A percentile compares a stretch with the other conserved stretches of the same genome.
Evolutionary conservation across 2,888 invertebrate genomes (phyloP).

Genomic region (Metacarcinus magister): DNA sequence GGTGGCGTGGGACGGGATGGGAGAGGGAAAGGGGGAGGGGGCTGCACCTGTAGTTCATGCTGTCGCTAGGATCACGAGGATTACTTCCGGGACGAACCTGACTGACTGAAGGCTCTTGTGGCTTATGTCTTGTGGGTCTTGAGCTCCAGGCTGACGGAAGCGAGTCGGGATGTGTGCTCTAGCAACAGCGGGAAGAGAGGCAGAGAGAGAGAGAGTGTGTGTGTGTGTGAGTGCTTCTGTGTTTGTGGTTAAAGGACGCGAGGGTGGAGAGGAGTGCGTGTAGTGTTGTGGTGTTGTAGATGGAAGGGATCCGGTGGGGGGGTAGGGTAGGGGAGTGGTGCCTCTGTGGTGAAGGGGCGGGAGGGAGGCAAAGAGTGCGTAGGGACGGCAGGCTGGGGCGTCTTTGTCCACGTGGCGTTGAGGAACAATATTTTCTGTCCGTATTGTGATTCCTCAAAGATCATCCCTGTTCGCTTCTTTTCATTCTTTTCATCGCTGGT

Average conservation of each 20-base stretch:
- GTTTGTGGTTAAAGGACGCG: not conserved
- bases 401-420: conserved; percentile 1
- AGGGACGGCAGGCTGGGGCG: not conserved
- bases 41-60: conserved; percentile 15
- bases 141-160: not conserved
- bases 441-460: not conserved
- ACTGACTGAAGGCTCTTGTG: conserved; percentile 41
- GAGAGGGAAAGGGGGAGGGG: not conserved
- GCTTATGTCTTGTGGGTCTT: not conserved
- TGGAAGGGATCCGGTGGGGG: not conserved
- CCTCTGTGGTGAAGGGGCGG: not conserved
- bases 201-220: not conserved
- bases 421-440: not conserved
- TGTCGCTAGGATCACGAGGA: conserved; percentile 29
- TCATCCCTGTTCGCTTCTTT: not conserved
- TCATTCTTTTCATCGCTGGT: not conserved
- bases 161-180: not conserved
- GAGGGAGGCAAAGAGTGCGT: not conserved
- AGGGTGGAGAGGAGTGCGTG: not conserved
- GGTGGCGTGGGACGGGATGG: not conserved
- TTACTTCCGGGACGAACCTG: conserved; percentile 18
- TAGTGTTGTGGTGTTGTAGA: not conserved
- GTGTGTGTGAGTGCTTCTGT: not conserved
- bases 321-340: not conserved
- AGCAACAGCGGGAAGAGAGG: not conserved